Conservation (phyloP, 2,113 vertebrate species). For the Alethe diademata region DNA sequence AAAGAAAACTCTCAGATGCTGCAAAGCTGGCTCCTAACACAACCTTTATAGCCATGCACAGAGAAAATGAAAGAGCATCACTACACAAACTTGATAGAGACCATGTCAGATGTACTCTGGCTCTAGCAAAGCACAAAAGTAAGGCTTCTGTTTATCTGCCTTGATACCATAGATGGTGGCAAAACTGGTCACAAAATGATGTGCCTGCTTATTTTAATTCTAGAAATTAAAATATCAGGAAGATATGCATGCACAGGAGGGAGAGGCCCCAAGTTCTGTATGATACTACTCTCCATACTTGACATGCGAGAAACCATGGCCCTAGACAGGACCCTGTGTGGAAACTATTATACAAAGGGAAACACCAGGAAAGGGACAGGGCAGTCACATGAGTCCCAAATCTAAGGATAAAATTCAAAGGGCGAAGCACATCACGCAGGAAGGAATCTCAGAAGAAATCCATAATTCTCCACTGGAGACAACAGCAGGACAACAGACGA, state of each 20-base stretch:
- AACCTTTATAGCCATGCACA: fast-evolving
- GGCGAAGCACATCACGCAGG: background rate
- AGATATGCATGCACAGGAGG: fast-evolving
- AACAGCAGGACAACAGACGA: background rate
- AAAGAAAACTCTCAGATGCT: background rate
- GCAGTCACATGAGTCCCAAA: too few species aligned
- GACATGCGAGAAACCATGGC: fast-evolving
- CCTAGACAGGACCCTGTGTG: background rate
- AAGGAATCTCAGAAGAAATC: background rate
- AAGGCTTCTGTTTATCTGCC: background rate
- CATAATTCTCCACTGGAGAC: background rate
- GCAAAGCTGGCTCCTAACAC: background rate
- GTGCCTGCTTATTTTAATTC: background rate
- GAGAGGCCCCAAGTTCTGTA: background rate
- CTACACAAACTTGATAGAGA: background rate
- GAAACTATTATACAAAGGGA: background rate
- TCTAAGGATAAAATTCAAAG: background rate
- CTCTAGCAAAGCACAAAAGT: background rate
- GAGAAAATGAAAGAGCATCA: background rate
- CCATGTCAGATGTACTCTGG: background rate
- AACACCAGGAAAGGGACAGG: background rate
- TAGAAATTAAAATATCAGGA: background rate
- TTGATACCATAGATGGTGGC: background rate
- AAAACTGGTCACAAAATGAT: background rate
- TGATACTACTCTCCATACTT: background rate